phyloP scores from a whole-genome alignment of 35 echinoderm and acorn worm genomes.

The Patiria miniata region DNA sequence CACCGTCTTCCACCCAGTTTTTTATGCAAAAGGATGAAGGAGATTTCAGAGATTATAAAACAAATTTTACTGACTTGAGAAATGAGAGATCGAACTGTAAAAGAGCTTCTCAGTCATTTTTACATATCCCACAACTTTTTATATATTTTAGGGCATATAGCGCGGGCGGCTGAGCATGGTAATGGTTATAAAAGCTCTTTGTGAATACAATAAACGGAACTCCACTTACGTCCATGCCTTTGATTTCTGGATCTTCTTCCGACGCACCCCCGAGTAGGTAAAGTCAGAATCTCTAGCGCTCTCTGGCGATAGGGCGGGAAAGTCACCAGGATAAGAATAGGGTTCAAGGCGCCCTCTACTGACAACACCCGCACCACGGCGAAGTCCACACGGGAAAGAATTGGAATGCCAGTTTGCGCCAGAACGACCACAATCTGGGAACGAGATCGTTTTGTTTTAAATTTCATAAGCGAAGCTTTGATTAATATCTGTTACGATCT shows the following conservation, averaged over 20 bases:
- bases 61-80: no score
- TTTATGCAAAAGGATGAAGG: no score
- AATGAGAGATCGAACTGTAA: no score
- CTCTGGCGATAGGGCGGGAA: conserved; percentile 27
- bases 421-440: conserved; percentile 45
- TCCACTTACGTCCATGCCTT: conserved; percentile 4
- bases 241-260: conserved; percentile 10
- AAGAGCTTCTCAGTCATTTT: no score
- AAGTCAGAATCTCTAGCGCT: background rate
- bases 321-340: conserved; percentile 36
- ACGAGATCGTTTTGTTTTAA: background rate
- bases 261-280: conserved; percentile 9
- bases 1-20: no score
- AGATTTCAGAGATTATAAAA: no score
- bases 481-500: background rate
- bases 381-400: conserved; percentile 36
- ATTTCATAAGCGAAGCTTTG: background rate
- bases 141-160: no score
- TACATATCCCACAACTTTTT: no score
- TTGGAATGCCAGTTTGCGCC: conserved; percentile 37
- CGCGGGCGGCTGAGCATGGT: background rate
- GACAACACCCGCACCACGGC: conserved; percentile 59
- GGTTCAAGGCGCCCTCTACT: conserved; percentile 45
- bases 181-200: background rate
- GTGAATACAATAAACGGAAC: background rate